phyloP scores from a whole-genome alignment of 2,113 vertebrate species.

The Peromyscus maniculatus region DNA sequence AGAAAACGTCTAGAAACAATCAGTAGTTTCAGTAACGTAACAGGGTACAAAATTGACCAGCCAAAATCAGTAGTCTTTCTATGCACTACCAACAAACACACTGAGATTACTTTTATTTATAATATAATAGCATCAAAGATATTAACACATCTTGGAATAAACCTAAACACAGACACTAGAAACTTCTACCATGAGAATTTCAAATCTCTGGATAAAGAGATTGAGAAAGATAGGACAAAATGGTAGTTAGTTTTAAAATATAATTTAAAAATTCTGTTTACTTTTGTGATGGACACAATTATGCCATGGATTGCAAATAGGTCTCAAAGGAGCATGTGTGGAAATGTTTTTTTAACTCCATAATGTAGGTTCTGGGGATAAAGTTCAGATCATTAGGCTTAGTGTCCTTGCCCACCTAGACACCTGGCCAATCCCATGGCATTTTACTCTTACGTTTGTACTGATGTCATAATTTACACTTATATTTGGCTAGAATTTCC shows the following conservation, averaged over 20 bases:
- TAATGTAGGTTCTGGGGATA: neutral
- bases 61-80: neutral
- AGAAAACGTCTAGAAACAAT: neutral
- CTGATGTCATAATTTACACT: neutral
- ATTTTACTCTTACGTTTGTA: neutral
- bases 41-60: neutral
- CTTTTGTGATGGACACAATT: neutral
- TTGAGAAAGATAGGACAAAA: neutral
- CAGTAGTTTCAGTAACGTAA: neutral
- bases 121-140: neutral
- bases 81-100: neutral
- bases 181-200: neutral
- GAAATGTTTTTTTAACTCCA: too few relatives aligned
- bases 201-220: neutral
- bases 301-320: too few relatives aligned
- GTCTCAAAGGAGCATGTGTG: neutral
- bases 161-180: neutral
- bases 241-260: neutral
- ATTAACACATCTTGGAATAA: neutral
- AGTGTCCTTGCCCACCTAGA: accelerated
- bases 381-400: neutral
- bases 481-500: neutral
- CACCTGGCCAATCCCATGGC: neutral
- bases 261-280: neutral
- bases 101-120: neutral